Base-by-base conservation (phyloP, 2,888 invertebrate species). In the Brachynemurus nebulosus region DNA sequence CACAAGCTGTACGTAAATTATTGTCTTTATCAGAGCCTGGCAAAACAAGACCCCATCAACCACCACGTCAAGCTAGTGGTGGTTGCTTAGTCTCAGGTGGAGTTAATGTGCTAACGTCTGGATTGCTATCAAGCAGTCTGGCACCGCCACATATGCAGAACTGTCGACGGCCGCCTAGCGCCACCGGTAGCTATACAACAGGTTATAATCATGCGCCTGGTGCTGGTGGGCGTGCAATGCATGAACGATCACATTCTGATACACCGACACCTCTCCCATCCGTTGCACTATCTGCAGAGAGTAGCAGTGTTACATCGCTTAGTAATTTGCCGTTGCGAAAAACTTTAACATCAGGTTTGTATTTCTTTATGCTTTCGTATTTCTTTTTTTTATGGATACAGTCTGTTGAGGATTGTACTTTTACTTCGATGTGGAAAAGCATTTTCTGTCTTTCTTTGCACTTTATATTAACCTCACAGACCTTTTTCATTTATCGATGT, bases 1-100 rank as follows among this genome's bases (percentile, higher is more conserved):
- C 97, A 16, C 95, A 96, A 65, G 92, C 96, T 7, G 92, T 97
- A 14, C 78, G 93, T 56, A 98, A 98, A 64, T 76, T 98, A 61
- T 70, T 98, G 53, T 84, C 95, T 6, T 71, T 98, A 21, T 86
- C 90, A 9, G 89, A 90, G 60, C 83, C 84, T 11, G 82, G 80
- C 42, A 91, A 91, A 65, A 86, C 90, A 8, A 74, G 89, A 43
- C 90, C 86, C 5, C 86, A 89, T 59, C 88, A 90, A 59, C 88
- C 91, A 1, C 88, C 91, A 1, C 75, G 86, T 41, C 77, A 78
- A 55, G 64, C 65, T n/a, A 63, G 63, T 33, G 59, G 64, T 27
- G 70, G 71, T 12, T 70, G 71, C 38, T 60, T 71, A 38, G 60
- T 72, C 12, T 71, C 77, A 7, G 76, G 79, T 2, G 73, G 80